A percentile compares a stretch with the other conserved stretches of the same genome.
phyloP scores from a whole-genome alignment of 1,140 invertebrate genomes.

The Danaus plexippus region DNA sequence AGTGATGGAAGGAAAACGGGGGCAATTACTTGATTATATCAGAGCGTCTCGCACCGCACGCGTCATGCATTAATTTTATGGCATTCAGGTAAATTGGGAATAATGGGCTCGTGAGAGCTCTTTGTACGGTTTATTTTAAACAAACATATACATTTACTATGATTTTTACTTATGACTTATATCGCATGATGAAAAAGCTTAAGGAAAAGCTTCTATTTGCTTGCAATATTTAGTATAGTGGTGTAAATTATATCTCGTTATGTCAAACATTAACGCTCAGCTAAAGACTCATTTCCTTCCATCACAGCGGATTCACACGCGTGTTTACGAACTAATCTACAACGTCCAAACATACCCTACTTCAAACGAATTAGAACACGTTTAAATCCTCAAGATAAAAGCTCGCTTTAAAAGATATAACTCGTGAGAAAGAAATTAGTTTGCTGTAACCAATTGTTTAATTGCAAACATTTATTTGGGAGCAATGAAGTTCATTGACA shows the following conservation, averaged over 20 bases:
- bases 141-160: no score
- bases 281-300: conserved; percentile 21
- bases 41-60: conserved; percentile 21
- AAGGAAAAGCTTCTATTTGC: no score
- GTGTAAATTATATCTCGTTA: conserved; percentile 8
- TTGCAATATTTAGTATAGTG: neutral
- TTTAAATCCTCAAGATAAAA: neutral
- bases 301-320: conserved; percentile 48
- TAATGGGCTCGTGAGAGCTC: conserved; percentile 27
- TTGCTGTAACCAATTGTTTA: conserved; percentile 34
- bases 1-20: conserved; percentile 44
- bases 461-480: conserved; percentile 16
- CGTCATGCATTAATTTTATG: conserved; percentile 45
- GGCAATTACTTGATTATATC: conserved; percentile 44
- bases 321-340: conserved; percentile 41
- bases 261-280: conserved; percentile 27
- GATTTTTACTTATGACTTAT: no score
- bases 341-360: conserved; percentile 35
- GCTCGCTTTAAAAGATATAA: neutral
- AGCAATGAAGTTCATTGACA: conserved; percentile 7
- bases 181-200: no score
- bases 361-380: conserved; percentile 9
- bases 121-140: no score
- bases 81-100: conserved; percentile 37
- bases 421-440: conserved; percentile 6